phyloP scores from a whole-genome alignment of 2,113 vertebrate genomes.

The Gopherus evgoodei region DNA sequence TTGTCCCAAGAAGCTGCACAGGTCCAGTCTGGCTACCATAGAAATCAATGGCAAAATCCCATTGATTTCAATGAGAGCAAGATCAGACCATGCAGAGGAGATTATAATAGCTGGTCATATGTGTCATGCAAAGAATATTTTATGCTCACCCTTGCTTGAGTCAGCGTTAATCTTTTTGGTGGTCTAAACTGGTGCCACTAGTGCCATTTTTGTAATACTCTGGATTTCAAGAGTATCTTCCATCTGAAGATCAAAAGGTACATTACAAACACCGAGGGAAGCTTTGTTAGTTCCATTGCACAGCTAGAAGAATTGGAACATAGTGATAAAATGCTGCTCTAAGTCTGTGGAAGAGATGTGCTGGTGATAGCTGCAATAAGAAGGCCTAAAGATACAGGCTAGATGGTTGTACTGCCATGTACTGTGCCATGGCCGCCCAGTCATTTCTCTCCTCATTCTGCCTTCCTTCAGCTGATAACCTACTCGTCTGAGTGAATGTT shows the following conservation, averaged over 20 bases:
- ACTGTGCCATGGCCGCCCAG: background rate
- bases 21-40: too few species aligned
- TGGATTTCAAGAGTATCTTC: background rate
- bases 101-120: background rate
- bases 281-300: background rate
- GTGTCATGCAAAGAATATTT: background rate
- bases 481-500: background rate
- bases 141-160: background rate
- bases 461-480: background rate
- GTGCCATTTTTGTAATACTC: background rate
- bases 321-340: background rate
- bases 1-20: background rate
- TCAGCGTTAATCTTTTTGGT: background rate
- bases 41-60: too few species aligned
- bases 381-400: background rate
- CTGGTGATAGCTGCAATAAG: background rate
- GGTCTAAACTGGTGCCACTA: background rate
- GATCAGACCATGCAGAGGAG: too few species aligned
- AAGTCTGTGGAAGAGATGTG: background rate
- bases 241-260: background rate
- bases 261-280: background rate
- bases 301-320: background rate
- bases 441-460: background rate
- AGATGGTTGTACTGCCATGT: background rate
- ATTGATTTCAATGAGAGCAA: too few species aligned